A percentile compares a stretch with the other conserved stretches of the same genome.
Evolutionary conservation across 2,113 vertebrate genomes (phyloP).

Genomic region (Sisor rabdophorus): DNA sequence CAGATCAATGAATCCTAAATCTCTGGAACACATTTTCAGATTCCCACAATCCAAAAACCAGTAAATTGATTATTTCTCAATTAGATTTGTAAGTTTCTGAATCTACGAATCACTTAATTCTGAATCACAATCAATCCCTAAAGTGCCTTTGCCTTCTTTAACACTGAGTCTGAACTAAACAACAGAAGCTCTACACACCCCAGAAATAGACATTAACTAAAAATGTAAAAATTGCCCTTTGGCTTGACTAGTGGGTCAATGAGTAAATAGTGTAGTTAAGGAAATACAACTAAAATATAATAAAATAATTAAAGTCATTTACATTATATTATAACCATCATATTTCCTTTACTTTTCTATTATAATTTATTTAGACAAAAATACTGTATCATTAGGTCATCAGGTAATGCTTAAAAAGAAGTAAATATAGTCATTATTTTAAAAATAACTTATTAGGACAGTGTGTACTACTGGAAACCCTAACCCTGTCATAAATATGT

Average conservation of each 20-base stretch:
- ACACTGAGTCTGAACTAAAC: not conserved
- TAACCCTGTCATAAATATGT: too few relatives aligned
- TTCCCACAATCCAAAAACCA: not conserved
- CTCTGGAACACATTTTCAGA: not conserved
- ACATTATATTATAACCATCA: not conserved
- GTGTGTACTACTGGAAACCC: not conserved
- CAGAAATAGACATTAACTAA: not conserved
- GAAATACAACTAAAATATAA: not conserved
- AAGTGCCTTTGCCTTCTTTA: not conserved
- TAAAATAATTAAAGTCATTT: slow-evolving; percentile 10
- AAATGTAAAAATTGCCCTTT: slow-evolving; percentile 9
- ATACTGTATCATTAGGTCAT: not conserved
- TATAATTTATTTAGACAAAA: slow-evolving; percentile 5
- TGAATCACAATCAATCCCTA: too few relatives aligned
- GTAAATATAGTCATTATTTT: not conserved
- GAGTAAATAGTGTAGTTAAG: not conserved
- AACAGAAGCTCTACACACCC: slow-evolving; percentile 2
- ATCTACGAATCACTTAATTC: not conserved
- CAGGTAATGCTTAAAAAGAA: not conserved
- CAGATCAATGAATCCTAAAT: slow-evolving; percentile 4
- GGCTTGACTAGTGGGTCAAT: not conserved
- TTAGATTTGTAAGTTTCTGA: too few relatives aligned
- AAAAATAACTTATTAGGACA: not conserved
- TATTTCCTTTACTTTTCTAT: not conserved
- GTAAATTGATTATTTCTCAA: too few relatives aligned